phyloP scores from a whole-genome alignment of 2,113 vertebrate genomes.

The Ondatra zibethicus region DNA sequence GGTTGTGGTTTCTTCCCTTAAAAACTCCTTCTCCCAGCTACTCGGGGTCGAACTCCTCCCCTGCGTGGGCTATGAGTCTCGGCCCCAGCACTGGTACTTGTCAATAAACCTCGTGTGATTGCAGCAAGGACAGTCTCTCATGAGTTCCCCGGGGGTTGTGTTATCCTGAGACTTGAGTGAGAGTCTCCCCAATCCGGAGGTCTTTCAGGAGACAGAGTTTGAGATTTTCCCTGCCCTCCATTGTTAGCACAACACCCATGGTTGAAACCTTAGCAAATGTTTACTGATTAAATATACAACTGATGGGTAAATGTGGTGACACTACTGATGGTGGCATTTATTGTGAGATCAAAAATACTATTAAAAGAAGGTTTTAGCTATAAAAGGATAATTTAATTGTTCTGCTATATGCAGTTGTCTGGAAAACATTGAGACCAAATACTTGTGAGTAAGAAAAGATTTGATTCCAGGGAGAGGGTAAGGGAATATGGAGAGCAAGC shows the following conservation, averaged over 20 bases:
- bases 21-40: no score
- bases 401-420: background rate
- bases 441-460: slow-evolving; percentile 23
- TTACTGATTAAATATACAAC: background rate
- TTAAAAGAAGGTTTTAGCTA: background rate
- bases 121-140: no score
- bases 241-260: background rate
- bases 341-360: background rate
- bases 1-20: no score
- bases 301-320: background rate
- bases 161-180: no score
- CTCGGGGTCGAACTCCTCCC: no score
- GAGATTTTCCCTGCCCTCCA: background rate
- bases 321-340: background rate
- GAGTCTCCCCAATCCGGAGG: no score
- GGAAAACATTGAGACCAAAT: background rate
- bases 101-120: no score
- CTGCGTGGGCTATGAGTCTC: no score
- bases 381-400: slow-evolving; percentile 19
- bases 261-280: background rate
- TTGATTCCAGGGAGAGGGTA: background rate
- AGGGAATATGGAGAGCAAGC: background rate
- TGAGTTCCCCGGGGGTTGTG: no score
- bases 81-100: no score
- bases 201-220: background rate